Base-by-base conservation (phyloP, 2,888 invertebrate genomes). In the Acleris holmiana region DNA sequence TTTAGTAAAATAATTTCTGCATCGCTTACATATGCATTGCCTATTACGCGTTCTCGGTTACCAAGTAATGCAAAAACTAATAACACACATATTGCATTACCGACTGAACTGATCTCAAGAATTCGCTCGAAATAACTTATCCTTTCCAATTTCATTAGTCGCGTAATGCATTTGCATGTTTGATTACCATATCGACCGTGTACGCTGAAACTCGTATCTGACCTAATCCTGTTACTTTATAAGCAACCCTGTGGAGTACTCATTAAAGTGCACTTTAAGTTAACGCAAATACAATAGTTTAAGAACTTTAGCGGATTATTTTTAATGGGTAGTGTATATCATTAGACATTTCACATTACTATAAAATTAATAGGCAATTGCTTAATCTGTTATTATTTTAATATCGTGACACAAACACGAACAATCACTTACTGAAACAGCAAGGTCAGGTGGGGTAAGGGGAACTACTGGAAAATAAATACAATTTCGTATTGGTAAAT, bases 91-190 rank as follows among this genome's bases (percentile, higher is more conserved):
- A 60, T 59, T 60, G 54, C 54, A 60, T 65, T 64, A 59, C 48
- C 17, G 44, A 21, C 17, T 50, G n/a, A 46, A 53, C 53, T 53
- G 47, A 48, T 53, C 53, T 23, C 57, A 35, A 41, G 53, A 18
- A 59, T 21, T 18, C 53, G 48, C 49, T 59, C 49, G 47, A 54
- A 49, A 65, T 65, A 55, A 60, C 18, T 65, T 59, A 65, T 60
- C 65, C 60, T 55, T 60, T 60, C 65, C 48, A 60, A 55, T 63
- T 63, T 63, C 67, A 59, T 60, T 56, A 67, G 51, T 51, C 21
- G 51, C 40, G 44, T 13, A 18, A 15, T 62, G 29, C 18, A 60
- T 40, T 64, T 48, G 53, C 67, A 67, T 67, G 67, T 61, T 56
- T 58, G 67, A 67, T 67, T 67, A 56, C 61, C 41, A 51, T 58